These are phyloP conservation scores for Parazoanthus darwini DNA, from an alignment of 92 coral and sea anemone genomes.

Conservation along the genomic window DNA sequence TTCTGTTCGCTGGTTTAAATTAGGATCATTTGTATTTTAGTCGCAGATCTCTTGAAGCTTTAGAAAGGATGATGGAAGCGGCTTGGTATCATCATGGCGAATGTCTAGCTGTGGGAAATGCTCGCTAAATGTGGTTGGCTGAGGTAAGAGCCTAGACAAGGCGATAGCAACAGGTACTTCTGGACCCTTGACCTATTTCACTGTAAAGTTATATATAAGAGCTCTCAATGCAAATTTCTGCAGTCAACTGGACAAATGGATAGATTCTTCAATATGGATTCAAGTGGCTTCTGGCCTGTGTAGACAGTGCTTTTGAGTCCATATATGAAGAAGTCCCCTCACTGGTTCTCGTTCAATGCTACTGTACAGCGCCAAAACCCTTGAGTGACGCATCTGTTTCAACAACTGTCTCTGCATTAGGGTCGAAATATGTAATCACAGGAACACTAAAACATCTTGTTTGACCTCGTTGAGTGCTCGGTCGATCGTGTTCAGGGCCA, in stretches of 20 bases:
- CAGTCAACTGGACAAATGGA: too few species aligned
- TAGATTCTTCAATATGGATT: slow-evolving; percentile 29
- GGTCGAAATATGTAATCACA: slow-evolving; percentile 54
- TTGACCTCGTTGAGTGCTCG: slow-evolving; percentile 41
- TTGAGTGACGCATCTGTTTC: slow-evolving; percentile 58
- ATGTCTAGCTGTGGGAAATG: slow-evolving; percentile 38
- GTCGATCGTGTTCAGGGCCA: slow-evolving; percentile 59
- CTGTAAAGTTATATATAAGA: too few species aligned
- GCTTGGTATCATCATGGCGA: slow-evolving; percentile 23
- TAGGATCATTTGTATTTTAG: slow-evolving; percentile 39
- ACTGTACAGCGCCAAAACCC: slow-evolving; percentile 46
- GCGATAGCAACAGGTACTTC: slow-evolving; percentile 62
- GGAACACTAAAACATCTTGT: slow-evolving; percentile 42
- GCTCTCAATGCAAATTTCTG: too few species aligned
- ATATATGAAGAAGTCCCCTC: slow-evolving; percentile 59
- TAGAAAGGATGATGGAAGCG: slow-evolving; percentile 43
- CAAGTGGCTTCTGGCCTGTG: slow-evolving; percentile 65
- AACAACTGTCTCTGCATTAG: slow-evolving; percentile 45
- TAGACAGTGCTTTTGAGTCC: slow-evolving; percentile 51
- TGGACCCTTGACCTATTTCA: slow-evolving; percentile 48
- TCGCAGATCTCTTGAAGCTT: slow-evolving; percentile 63
- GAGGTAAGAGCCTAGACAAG: slow-evolving; percentile 56
- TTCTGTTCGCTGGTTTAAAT: slow-evolving; percentile 34
- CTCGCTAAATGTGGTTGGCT: slow-evolving; percentile 1
- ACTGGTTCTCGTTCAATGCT: slow-evolving; percentile 52